Evolutionary conservation across 2,797 vertebrate species (phyloP).

Genomic region (Huso huso): DNA sequence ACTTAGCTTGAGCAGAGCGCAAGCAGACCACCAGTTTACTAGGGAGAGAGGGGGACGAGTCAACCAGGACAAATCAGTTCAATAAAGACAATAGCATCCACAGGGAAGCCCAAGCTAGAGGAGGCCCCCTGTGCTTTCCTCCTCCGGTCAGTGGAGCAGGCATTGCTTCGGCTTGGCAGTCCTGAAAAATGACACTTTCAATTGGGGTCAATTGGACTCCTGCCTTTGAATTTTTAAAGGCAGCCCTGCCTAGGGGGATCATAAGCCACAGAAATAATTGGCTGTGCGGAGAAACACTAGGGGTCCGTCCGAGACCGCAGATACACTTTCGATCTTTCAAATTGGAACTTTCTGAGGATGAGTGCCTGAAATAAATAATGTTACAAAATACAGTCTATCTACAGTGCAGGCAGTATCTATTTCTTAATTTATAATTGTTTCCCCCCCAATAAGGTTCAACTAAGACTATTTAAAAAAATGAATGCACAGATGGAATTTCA

Average conservation of each 20-base stretch:
- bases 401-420: no score
- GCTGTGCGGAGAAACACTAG: constrained; percentile 48
- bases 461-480: no score
- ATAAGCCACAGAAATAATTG: constrained; percentile 52
- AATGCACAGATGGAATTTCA: no score
- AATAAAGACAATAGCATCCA: constrained; percentile 18
- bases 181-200: constrained; percentile 63
- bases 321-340: no score
- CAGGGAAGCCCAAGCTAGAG: not conserved
- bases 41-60: not conserved
- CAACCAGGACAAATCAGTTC: constrained; percentile 21
- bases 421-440: no score
- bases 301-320: constrained; percentile 58
- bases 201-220: constrained; percentile 67
- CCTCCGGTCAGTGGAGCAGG: constrained; percentile 30
- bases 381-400: no score
- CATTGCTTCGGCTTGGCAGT: constrained; percentile 45
- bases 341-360: no score
- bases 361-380: no score
- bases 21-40: constrained; percentile 30
- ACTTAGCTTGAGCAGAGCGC: constrained; percentile 40
- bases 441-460: no score
- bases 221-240: constrained; percentile 55
- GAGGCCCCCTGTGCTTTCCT: constrained; percentile 13
- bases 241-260: constrained; percentile 52